Conservation (phyloP, 2,888 invertebrate species). For the Crioceris asparagi region DNA sequence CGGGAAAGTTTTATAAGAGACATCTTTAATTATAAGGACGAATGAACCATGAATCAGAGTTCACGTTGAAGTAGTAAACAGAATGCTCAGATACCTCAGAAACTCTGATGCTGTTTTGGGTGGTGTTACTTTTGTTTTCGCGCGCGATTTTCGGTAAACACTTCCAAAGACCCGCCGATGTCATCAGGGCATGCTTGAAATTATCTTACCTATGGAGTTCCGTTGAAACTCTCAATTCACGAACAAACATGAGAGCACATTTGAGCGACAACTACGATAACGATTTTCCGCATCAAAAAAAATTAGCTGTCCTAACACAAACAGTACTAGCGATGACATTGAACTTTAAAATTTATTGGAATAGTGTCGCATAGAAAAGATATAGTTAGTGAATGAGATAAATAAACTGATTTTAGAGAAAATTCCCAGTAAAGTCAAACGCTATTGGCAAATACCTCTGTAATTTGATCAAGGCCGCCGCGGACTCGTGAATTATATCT, state of each 20-base stretch:
- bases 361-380: no score
- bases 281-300: neutral
- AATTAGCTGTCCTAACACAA: no score
- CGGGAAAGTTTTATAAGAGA: neutral
- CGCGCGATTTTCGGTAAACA: neutral
- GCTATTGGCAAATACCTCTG: no score
- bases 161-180: neutral
- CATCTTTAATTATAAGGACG: neutral
- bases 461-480: no score
- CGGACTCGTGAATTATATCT: no score
- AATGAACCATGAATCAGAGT: neutral
- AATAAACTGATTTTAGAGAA: no score
- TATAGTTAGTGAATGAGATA: no score
- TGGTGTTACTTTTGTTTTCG: no score
- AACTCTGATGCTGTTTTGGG: no score
- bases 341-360: no score
- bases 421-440: no score
- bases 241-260: neutral
- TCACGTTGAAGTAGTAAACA: neutral
- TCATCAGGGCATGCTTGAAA: neutral
- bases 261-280: neutral
- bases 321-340: no score
- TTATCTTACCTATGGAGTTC: neutral
- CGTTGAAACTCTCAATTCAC: neutral
- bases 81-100: neutral